Base-by-base conservation (phyloP, 2,888 invertebrate species). In the Xestoiulus laeticollis region DNA sequence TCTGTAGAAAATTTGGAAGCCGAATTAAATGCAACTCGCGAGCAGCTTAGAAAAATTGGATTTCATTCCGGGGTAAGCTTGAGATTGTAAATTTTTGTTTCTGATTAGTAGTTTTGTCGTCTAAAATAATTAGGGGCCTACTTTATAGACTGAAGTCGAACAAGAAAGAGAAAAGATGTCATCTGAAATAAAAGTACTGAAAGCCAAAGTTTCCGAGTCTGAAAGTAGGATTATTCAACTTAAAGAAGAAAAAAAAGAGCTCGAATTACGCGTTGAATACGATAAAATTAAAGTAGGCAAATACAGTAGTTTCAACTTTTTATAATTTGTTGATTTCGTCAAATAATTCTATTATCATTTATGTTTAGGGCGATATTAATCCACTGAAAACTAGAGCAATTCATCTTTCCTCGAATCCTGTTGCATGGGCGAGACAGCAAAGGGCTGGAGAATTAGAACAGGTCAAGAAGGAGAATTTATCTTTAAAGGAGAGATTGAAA, bases 401-500 rank as follows among this genome's bases (percentile, higher is more conserved):
- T 43, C 88, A 88, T 44, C 53, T 88, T 19, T 44, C 26, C 82
- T 78, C 87, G 1, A 88, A 88, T 22, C 88, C 88, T 10, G 44
- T 86, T 8, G 26, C 68, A 12, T 78, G 82, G 53, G 44, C 38
- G 6, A 19, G 30, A 19, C 26, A 88, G 44, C 26, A 33, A 38
- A 22, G 68, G 14, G 82, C 26, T n/a, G 19, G 44, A 6, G 86
- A 88, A 48, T 89, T 89, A n/a, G 82, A 89, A 43, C 48, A 85
- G 26, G 38, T 90, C 12, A 88, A 86, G 43, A 89, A 89, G 43
- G 90, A 90, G 85, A 90, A 90, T 85, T 88, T 89, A 22, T 32
- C 87, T 14, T 87, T 90, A 32, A 87, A 88, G 43, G 85, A 89
- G 14, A 87, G 89, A 68, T 38, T 90, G 3, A 90, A 90, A 89